These are phyloP conservation scores for Anniella stebbinsi DNA, from an alignment of 2,797 vertebrate species.

Conservation along the genomic window DNA sequence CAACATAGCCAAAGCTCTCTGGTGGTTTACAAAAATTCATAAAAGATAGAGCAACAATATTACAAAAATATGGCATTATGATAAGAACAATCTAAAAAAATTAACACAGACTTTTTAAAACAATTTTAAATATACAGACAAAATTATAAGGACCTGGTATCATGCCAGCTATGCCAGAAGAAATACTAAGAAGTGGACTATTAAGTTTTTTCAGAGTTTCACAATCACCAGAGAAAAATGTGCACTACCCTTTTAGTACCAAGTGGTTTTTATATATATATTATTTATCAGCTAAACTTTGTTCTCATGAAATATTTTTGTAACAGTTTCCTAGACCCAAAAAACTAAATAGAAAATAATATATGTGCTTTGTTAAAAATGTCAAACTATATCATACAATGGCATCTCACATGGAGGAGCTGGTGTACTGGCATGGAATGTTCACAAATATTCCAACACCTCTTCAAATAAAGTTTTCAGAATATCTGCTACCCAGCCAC, in stretches of 20 bases:
- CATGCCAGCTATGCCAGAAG: constrained; percentile 38
- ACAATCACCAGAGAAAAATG: not conserved
- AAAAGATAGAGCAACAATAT: too few species aligned
- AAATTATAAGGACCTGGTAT: constrained; percentile 52
- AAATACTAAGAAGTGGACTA: constrained; percentile 34
- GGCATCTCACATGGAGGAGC: not conserved
- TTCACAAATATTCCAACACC: not conserved
- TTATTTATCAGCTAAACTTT: not conserved
- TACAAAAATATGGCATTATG: too few species aligned
- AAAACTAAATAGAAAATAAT: not conserved
- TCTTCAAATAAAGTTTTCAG: not conserved
- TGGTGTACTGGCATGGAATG: not conserved
- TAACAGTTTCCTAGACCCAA: not conserved
- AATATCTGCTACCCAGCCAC: not conserved
- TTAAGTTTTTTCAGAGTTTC: constrained; percentile 14
- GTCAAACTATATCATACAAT: not conserved
- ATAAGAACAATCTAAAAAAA: too few species aligned
- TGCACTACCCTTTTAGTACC: too few species aligned
- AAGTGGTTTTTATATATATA: not conserved
- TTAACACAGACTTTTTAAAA: too few species aligned
- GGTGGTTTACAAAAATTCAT: too few species aligned
- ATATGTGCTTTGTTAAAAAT: not conserved
- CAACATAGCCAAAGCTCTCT: too few species aligned
- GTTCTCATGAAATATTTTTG: not conserved
- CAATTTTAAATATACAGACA: constrained; percentile 42